Evolutionary conservation across 1,140 invertebrate species (phyloP).

Genomic region (Zophobas atratus): DNA sequence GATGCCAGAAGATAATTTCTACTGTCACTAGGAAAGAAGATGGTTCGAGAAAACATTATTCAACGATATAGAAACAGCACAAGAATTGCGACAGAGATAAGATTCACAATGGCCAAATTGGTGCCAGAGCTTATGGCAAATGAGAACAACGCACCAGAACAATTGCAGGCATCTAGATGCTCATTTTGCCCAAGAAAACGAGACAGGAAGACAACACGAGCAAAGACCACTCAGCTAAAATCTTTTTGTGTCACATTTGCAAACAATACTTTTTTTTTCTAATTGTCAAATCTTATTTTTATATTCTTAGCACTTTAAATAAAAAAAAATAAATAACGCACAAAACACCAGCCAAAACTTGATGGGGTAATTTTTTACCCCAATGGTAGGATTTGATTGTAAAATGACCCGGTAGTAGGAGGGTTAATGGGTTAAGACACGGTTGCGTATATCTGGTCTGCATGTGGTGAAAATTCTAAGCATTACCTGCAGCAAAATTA

Average conservation of each 20-base stretch:
- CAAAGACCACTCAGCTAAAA: too few relatives aligned
- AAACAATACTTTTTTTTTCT: not conserved
- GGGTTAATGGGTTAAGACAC: not conserved
- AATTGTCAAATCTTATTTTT: not conserved
- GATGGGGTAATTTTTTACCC: not conserved
- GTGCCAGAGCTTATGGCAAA: too few relatives aligned
- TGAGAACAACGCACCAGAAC: too few relatives aligned
- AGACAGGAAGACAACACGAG: too few relatives aligned
- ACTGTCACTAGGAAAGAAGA: not conserved
- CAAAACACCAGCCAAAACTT: not conserved
- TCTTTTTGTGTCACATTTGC: too few relatives aligned
- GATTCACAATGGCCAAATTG: too few relatives aligned
- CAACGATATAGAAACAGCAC: not conserved
- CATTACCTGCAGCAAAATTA: too few relatives aligned
- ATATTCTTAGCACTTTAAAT: conserved; percentile 3
- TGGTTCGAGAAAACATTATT: not conserved
- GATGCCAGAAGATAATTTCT: not conserved
- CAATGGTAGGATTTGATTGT: not conserved
- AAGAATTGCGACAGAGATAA: too few relatives aligned
- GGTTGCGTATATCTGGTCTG: too few relatives aligned
- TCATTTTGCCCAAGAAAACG: too few relatives aligned
- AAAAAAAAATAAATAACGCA: not conserved
- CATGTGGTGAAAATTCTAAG: too few relatives aligned
- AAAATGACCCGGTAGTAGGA: not conserved
- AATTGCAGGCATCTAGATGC: too few relatives aligned